Conservation (phyloP, 2,113 vertebrate genomes). For the Catagonus wagneri region DNA sequence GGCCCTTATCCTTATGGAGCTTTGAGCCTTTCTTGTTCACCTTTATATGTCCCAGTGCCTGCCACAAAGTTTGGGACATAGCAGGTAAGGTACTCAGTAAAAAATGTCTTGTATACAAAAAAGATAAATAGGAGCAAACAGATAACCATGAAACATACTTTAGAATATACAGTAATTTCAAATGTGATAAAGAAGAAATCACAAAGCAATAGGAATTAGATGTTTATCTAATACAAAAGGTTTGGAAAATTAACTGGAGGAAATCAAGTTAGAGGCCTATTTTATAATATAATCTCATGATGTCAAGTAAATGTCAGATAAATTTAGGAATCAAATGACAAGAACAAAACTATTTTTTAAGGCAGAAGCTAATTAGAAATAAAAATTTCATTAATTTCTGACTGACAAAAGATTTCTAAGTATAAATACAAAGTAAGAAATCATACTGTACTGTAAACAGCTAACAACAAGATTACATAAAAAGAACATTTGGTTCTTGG, state of each 20-base stretch:
- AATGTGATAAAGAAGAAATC: slow-evolving; percentile 18
- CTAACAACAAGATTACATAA: neutral
- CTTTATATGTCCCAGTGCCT: neutral
- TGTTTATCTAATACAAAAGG: neutral
- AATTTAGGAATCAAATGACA: slow-evolving; percentile 32
- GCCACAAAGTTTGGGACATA: neutral
- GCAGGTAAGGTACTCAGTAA: neutral
- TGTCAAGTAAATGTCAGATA: slow-evolving; percentile 14
- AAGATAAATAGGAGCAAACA: slow-evolving; percentile 11
- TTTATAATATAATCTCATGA: slow-evolving; percentile 40
- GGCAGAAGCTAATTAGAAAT: neutral
- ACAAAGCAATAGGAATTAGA: slow-evolving; percentile 5
- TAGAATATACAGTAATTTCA: neutral
- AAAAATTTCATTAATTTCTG: slow-evolving; percentile 42
- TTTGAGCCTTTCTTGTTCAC: neutral
- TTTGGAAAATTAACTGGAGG: slow-evolving; percentile 51
- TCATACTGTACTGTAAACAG: neutral
- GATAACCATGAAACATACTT: slow-evolving; percentile 1
- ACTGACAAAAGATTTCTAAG: neutral
- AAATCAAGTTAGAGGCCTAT: slow-evolving; percentile 13
- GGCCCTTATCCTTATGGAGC: neutral
- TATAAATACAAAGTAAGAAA: slow-evolving; percentile 49
- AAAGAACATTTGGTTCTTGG: neutral
- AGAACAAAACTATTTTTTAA: slow-evolving; percentile 41
- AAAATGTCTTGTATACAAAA: slow-evolving; percentile 22